Base-by-base conservation (phyloP, 2,113 vertebrate species). In the Tinamus guttatus region DNA sequence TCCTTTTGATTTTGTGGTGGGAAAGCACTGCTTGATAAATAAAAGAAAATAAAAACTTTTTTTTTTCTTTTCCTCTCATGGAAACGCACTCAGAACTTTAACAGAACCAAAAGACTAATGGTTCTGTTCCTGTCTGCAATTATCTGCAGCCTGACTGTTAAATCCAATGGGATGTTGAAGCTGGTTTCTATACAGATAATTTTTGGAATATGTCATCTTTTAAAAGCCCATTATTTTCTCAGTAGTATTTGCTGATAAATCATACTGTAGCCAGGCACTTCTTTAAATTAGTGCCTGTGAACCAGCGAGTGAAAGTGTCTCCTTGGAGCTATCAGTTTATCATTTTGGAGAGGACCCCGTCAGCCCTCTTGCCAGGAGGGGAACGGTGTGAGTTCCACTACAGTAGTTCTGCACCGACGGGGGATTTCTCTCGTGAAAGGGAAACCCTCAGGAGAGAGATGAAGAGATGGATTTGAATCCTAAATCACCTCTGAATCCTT, bases 391-490 rank as follows among this genome's bases (percentile, higher is more conserved):
- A 89, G 70, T 94, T 96, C 87, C 49, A 49, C 43, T 68, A 73
- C 58, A 82, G 83, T 65, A 52, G 62, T 36, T 84, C 67, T 85
- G 58, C 22, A 75, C 30, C 49, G 51, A 32, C 47, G 81, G 65
- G 74, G 92, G 77, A 85, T 36, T 73, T 93, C 83, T 92, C 25
- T 69, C 4, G 1, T 65, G 86, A 73, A 89, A 86, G 8, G 12
- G 5, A 87, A 91, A 82, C 84, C 30, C 86, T 85, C 89, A 32
- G 30, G 88, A 87, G 91, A 87, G 38, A 79, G 17, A 30, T 27
- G 9, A 65, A 90, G 69, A 77, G 63, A 51, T 84, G 56, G 62
- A 65, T 89, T 60, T 87, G 81, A 95, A 93, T 92, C 81, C 36
- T 62, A 81, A 93, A 84, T 81, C 69, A 89, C 25, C 28, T 71